Evolutionary conservation across 2,113 vertebrate genomes (phyloP), one percentile per base, ranked within the genome.

Genomic region (Apeltes quadracus): DNA sequence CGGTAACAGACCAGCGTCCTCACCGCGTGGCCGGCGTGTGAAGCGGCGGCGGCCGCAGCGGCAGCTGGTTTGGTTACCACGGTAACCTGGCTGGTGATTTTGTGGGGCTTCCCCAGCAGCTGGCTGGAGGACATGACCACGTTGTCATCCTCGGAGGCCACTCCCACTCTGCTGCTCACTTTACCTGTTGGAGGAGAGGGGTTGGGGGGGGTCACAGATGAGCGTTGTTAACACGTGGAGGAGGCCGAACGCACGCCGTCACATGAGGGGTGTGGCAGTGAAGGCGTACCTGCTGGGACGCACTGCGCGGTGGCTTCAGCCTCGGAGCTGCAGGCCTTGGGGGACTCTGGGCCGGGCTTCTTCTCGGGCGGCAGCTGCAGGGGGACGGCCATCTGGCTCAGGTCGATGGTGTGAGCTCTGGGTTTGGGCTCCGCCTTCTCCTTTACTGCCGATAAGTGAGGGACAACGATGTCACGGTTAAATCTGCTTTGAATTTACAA

Each of bases 311-410:
- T 91, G 77, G 95, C 76, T 43, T 97, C 96, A 0, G 95, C 93
- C 80, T 97, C 96, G 39, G 96, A 94, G 76, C 94, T 89, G 78
- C 95, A 92, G 55, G 96, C 94, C 20, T 93, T 94, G 13, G 95
- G 94, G 1, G 95, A 94, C 85, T 96, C 95, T 6, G 95, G 93
- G 83, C 91, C 89, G 83, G 93, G 94, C n/a, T 94, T 96, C 90
- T 96, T 98, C 83, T 99, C 96, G 62, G 95, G 95, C 53, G 94
- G 87, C 93, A 96, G 95, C 88, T 96, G 97, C 85, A 99, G 95
- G 55, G 98, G 97, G 29, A 99, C 97, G 23, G 95, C 97, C 97
- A 99, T 97, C 91, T 98, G 98, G 83, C 97, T 98, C 84, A 99
- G 91, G 91, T 99, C 97, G 84, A 99, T 98, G 62, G 97, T 97